Evolutionary conservation across 1,140 invertebrate species (phyloP), one percentile per base, ranked within the genome.

Genomic region (Penaeus japonicus): DNA sequence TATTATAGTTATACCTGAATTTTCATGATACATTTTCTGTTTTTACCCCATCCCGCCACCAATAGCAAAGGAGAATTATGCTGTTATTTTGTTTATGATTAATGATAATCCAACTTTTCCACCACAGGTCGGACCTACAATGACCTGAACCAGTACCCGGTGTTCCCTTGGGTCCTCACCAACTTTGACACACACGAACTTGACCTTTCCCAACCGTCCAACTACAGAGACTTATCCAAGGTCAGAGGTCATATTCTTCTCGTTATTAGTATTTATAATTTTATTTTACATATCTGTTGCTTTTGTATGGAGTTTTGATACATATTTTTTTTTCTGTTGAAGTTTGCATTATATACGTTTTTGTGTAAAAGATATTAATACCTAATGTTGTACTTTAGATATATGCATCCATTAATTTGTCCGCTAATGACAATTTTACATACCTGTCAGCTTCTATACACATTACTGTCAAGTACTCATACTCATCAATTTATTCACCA

Each of bases 161-260:
- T 99, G 73, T 99, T 99, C 93, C 99, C 99, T 0, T 99, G 99
- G 99, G 97, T 99, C 75, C 94, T 99, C 4, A 98, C 98, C 75
- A 99, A 99, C 93, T 99, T 99, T 92, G 98, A 99, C 91, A 96
- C 97, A 30, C 96, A 97, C 91, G 98, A 99, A 92, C 93, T 99
- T 39, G 99, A 99, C 92, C 94, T 99, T 4, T 98, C 97, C 92
- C 95, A 98, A 92, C 98, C 98, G 7, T 98, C 96, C 91, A 99
- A 99, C 93, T 99, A 99, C 93, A 94, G 99, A 90, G 99, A 99
- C 93, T 93, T 99, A 17, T 99, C 98, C 4, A 99, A 99, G 95
- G 97, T 97, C 93, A 90, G 90, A 79, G 20, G 5, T 18, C 57
- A 4, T 73, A 27, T 22, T 3, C 65, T 24, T 15, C 35, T 73